A percentile compares a stretch with the other conserved stretches of the same genome.
These are phyloP conservation scores for Drosophila tsacasi DNA, from an alignment of 1,140 invertebrate genomes.

Conservation along the genomic window DNA sequence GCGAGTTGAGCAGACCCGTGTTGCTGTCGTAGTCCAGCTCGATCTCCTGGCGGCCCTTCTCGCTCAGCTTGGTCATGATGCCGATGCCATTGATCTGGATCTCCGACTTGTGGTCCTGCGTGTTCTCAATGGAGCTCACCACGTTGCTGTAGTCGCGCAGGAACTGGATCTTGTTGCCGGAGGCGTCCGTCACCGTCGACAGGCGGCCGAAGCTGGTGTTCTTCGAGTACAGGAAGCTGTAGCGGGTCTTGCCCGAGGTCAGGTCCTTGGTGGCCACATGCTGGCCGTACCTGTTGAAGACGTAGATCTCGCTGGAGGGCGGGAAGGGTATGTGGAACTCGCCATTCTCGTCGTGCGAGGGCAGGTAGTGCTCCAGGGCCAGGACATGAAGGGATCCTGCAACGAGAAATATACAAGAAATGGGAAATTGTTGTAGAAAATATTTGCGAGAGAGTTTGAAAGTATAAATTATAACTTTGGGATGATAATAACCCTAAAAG, in stretches of 20 bases:
- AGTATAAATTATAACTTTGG: neutral
- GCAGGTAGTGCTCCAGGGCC: constrained; percentile 95
- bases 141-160: constrained; percentile 95
- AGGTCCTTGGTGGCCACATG: constrained; percentile 97
- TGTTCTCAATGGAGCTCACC: constrained; percentile 96
- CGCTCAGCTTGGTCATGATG: constrained; percentile 92
- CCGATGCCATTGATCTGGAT: constrained; percentile 95
- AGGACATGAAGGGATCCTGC: constrained; percentile 93
- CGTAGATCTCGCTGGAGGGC: constrained; percentile 95
- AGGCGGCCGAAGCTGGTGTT: constrained; percentile 98
- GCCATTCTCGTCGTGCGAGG: constrained; percentile 94
- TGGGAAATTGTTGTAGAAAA: neutral
- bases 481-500: no score
- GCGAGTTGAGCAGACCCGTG: constrained; percentile 91
- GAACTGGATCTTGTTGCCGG: constrained; percentile 96
- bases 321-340: constrained; percentile 97
- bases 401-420: neutral
- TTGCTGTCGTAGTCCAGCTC: constrained; percentile 94
- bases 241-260: constrained; percentile 95
- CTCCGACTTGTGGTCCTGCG: constrained; percentile 96
- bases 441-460: neutral
- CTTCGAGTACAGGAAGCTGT: constrained; percentile 98
- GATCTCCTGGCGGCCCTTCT: constrained; percentile 92
- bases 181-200: constrained; percentile 95
- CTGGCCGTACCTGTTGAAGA: constrained; percentile 97